phyloP scores from a whole-genome alignment of 2,113 vertebrate species.

The Cochlearius cochlearius region DNA sequence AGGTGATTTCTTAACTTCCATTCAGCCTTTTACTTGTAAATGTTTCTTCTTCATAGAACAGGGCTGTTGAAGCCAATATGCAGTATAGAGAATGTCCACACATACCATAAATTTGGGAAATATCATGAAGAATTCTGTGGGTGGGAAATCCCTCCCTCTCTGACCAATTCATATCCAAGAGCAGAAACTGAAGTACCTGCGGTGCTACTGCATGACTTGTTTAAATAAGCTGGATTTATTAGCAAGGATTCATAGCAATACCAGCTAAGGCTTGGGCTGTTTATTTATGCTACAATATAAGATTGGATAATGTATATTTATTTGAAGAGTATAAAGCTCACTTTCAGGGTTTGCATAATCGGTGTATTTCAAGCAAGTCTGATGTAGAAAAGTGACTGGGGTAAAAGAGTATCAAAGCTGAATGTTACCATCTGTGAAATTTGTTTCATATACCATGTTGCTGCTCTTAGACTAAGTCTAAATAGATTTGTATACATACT shows the following conservation, averaged over 20 bases:
- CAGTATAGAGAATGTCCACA: neutral
- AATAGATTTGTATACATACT: neutral
- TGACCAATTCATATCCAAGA: neutral
- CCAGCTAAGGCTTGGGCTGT: neutral
- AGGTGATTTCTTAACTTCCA: neutral
- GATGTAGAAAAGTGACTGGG: neutral
- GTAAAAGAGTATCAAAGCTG: neutral
- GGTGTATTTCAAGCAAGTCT: neutral
- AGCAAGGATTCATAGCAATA: neutral
- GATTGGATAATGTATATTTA: neutral
- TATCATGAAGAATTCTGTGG: neutral
- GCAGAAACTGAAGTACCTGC: neutral
- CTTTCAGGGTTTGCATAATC: neutral
- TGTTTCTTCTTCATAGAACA: neutral
- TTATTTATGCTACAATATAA: neutral
- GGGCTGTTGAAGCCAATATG: neutral
- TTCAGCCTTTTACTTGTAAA: accelerated
- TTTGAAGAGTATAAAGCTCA: neutral
- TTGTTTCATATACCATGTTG: neutral
- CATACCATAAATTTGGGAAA: neutral
- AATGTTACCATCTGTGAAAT: neutral
- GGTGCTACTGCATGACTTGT: neutral
- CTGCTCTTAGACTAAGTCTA: neutral
- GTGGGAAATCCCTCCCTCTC: neutral
- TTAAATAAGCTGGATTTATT: neutral